A percentile compares a stretch with the other conserved stretches of the same genome.
Evolutionary conservation across 2,888 invertebrate genomes (phyloP).

Genomic region (Drosophila pullipes): DNA sequence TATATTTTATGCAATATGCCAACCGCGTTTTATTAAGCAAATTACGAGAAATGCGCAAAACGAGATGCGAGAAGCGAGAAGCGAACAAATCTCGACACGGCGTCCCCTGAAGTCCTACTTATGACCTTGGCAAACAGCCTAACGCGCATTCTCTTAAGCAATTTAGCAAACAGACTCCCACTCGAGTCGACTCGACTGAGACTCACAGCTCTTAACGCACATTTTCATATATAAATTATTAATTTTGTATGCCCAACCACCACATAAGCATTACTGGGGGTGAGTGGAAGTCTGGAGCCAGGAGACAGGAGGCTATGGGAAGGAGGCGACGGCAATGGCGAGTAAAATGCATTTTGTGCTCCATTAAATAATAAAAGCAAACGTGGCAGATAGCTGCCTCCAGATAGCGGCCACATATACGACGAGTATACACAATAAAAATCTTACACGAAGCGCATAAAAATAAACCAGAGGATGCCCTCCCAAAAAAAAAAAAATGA

Average conservation of each 20-base stretch:
- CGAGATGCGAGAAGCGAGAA: constrained; percentile 16
- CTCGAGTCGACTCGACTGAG: constrained; percentile 40
- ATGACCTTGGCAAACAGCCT: constrained; percentile 80
- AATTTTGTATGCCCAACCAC: constrained; percentile 76
- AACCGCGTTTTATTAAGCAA: constrained; percentile 81
- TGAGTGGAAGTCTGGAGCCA: neutral
- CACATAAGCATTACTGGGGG: constrained; percentile 28
- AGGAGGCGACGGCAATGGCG: constrained; percentile 51
- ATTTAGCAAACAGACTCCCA: constrained; percentile 77
- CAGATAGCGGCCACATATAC: constrained; percentile 64
- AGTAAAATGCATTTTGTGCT: constrained; percentile 83
- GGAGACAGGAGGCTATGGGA: constrained; percentile 33
- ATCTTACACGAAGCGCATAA: constrained; percentile 82
- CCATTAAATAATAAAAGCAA: constrained; percentile 84
- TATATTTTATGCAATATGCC: constrained; percentile 81
- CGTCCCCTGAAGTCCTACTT: constrained; percentile 69
- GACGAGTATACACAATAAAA: constrained; percentile 77
- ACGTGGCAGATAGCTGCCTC: constrained; percentile 74
- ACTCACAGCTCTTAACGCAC: constrained; percentile 81
- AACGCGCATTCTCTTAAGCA: constrained; percentile 75
- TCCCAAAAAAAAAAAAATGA: constrained; percentile 11
- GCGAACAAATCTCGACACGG: constrained; percentile 63
- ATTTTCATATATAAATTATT: constrained; percentile 84
- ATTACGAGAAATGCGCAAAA: constrained; percentile 68
- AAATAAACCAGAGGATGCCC: constrained; percentile 66